Percentiles rank a stretch among this genome's conserved stretches.
phyloP scores from a whole-genome alignment of 2,797 vertebrate genomes.

The Babyrousa celebensis region DNA sequence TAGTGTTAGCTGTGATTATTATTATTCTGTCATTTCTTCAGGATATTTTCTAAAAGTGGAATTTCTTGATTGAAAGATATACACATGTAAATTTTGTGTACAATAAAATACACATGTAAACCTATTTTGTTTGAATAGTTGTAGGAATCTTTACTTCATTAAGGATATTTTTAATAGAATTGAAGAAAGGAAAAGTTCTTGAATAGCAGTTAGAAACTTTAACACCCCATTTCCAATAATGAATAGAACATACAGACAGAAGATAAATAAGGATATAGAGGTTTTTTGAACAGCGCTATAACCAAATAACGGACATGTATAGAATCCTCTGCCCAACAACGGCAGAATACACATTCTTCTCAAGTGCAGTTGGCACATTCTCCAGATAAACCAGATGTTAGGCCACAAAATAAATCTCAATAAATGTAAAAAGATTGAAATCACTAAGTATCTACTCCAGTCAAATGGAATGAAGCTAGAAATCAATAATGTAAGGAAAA shows the following conservation, averaged over 20 bases:
- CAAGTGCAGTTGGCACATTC: neutral
- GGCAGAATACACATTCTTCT: constrained; percentile 7
- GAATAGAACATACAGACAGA: neutral
- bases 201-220: neutral
- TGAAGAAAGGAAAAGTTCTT: neutral
- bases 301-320: neutral
- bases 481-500: constrained; percentile 33
- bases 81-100: neutral
- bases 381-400: neutral
- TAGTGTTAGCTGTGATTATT: neutral
- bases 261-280: neutral
- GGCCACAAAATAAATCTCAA: constrained; percentile 29
- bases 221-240: neutral
- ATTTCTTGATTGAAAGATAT: constrained; percentile 26
- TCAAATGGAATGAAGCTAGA: neutral
- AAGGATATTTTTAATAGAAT: neutral
- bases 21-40: neutral
- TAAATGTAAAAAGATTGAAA: constrained; percentile 45
- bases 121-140: neutral
- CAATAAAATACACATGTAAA: neutral
- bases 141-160: neutral
- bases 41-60: constrained; percentile 31
- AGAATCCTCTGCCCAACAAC: neutral
- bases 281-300: neutral
- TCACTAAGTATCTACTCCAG: neutral